These are phyloP conservation scores for Pangasius larnaudii DNA, from an alignment of 2,797 vertebrate genomes.

Conservation along the genomic window DNA sequence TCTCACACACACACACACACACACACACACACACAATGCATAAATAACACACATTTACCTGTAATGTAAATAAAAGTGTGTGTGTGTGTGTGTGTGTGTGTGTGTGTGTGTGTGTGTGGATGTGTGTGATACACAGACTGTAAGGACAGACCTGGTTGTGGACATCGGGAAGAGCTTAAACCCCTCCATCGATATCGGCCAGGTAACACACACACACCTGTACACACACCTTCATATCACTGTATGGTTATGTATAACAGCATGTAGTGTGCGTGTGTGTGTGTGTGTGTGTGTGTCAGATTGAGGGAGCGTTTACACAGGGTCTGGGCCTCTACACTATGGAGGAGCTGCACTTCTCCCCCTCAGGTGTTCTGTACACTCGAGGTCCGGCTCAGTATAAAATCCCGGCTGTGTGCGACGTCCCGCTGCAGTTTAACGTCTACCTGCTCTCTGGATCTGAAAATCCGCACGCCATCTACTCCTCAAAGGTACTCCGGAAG, in stretches of 20 bases:
- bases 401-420: slow-evolving; percentile 83
- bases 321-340: slow-evolving; percentile 83
- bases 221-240: not conserved
- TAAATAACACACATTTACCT: not conserved
- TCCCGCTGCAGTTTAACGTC: slow-evolving; percentile 78
- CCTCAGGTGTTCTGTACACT: slow-evolving; percentile 80
- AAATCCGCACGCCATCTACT: slow-evolving; percentile 86
- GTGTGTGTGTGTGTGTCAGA: slow-evolving; percentile 64
- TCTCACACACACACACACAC: not conserved
- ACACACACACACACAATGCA: not conserved
- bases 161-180: slow-evolving; percentile 78
- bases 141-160: slow-evolving; percentile 75
- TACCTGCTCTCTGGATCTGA: slow-evolving; percentile 74
- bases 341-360: slow-evolving; percentile 87
- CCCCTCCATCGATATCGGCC: slow-evolving; percentile 78
- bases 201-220: slow-evolving; percentile 63
- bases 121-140: slow-evolving; percentile 63
- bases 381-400: slow-evolving; percentile 83
- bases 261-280: slow-evolving; percentile 1
- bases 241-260: not conserved
- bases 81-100: not conserved
- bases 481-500: slow-evolving; percentile 81
- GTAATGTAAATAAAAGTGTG: not conserved
- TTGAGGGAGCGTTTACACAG: slow-evolving; percentile 86
- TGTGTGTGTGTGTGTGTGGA: too few species aligned